Conservation (phyloP, 2,888 invertebrate genomes). For the Orchesellides sinensis region DNA sequence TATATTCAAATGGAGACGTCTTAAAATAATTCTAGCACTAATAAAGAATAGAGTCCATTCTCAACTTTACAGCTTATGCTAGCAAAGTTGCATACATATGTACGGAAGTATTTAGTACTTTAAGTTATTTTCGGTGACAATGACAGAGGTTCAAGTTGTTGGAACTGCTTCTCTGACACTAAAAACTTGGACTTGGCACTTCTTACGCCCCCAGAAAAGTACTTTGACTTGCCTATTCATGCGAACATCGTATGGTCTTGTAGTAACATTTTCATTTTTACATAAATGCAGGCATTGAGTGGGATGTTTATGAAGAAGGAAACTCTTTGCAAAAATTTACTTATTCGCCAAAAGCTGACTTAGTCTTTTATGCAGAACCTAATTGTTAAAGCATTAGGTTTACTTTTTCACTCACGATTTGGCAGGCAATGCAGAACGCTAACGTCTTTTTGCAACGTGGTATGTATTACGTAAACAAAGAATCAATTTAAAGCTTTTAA, state of each 20-base stretch:
- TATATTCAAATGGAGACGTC: constrained; percentile 7
- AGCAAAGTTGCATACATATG: constrained; percentile 51
- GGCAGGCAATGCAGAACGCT: no score
- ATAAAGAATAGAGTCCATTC: constrained; percentile 42
- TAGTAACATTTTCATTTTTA: neutral
- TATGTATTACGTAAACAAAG: no score
- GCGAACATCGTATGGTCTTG: constrained; percentile 9
- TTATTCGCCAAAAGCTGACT: constrained; percentile 46
- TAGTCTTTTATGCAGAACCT: constrained; percentile 39
- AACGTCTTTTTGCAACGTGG: no score
- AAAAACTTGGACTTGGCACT: constrained; percentile 60
- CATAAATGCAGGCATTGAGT: constrained; percentile 1
- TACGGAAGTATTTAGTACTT: constrained; percentile 59
- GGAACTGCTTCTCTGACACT: constrained; percentile 44
- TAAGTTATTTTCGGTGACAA: constrained; percentile 55
- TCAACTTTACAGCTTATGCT: constrained; percentile 49
- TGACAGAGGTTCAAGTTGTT: constrained; percentile 43
- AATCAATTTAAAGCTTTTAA: no score
- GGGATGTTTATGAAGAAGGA: constrained; percentile 14
- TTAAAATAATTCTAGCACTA: constrained; percentile 9
- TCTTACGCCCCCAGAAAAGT: constrained; percentile 31
- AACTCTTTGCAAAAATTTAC: constrained; percentile 58
- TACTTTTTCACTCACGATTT: constrained; percentile 35
- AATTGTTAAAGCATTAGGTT: constrained; percentile 57
- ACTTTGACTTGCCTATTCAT: constrained; percentile 17